Percentiles rank a stretch among this genome's conserved stretches.
phyloP scores from a whole-genome alignment of 2,113 vertebrate species.

The Gadus macrocephalus region DNA sequence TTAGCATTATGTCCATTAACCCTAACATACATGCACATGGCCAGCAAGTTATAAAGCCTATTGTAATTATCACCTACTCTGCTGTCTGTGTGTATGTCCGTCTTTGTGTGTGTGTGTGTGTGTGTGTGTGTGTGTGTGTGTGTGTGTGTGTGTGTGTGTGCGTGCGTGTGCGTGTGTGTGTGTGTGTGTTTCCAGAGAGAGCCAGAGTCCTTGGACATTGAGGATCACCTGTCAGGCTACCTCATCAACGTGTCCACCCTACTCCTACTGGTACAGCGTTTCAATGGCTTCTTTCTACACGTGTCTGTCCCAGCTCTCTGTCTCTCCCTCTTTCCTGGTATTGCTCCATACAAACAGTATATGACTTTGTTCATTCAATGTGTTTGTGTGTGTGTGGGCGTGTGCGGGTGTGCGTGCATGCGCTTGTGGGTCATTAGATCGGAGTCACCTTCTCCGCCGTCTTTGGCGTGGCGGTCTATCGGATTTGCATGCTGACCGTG shows the following conservation, averaged over 20 bases:
- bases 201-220: constrained; percentile 85
- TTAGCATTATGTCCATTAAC: neutral
- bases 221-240: constrained; percentile 86
- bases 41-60: neutral
- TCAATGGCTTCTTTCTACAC: neutral
- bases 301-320: neutral
- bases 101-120: neutral
- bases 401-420: neutral
- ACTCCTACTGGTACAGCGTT: constrained; percentile 84
- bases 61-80: neutral
- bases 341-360: too few species aligned
- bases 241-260: constrained; percentile 86
- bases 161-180: neutral
- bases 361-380: too few species aligned
- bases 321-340: neutral
- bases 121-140: constrained; percentile 2
- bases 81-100: constrained; percentile 3
- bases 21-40: neutral
- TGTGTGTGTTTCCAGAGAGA: constrained; percentile 58
- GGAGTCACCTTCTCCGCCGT: constrained; percentile 88
- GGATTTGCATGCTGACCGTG: constrained; percentile 86
- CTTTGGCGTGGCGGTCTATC: constrained; percentile 89
- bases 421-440: constrained; percentile 67
- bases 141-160: constrained; percentile 1
- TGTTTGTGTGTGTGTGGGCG: too few species aligned